Conservation (phyloP, 2,113 vertebrate species). For the Emydura subglobosa region DNA sequence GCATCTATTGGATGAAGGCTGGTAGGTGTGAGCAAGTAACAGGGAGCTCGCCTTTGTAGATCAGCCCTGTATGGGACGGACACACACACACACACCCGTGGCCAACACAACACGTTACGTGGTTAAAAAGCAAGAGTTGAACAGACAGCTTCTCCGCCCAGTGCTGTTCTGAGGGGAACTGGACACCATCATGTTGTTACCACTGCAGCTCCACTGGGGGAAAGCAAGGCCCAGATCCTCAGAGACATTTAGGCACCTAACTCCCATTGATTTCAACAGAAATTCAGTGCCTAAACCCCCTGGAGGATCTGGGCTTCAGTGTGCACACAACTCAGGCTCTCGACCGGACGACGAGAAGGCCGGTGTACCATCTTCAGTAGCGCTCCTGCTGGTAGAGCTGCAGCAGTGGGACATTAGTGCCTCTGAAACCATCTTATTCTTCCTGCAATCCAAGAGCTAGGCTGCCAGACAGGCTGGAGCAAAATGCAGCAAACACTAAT, state of each 20-base stretch:
- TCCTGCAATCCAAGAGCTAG: not conserved
- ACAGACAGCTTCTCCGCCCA: not conserved
- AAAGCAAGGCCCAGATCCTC: not conserved
- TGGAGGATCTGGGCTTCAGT: no score
- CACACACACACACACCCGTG: no score
- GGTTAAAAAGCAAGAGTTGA: not conserved
- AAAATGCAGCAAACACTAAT: not conserved
- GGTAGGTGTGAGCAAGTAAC: not conserved
- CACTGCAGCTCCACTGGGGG: not conserved
- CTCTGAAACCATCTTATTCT: fast-evolving
- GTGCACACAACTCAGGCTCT: no score
- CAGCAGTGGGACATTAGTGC: not conserved
- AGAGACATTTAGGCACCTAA: not conserved
- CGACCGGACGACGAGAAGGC: no score
- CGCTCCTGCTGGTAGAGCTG: not conserved
- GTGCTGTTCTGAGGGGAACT: not conserved
- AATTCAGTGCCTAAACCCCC: no score
- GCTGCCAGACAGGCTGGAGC: not conserved
- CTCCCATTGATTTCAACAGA: no score
- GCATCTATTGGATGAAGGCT: not conserved
- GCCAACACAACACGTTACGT: fast-evolving
- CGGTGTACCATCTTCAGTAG: no score
- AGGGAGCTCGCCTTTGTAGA: not conserved
- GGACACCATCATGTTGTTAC: not conserved
- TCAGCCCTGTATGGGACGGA: fast-evolving